A percentile compares a stretch with the other conserved stretches of the same genome.
Evolutionary conservation across 1,140 invertebrate species (phyloP).

Genomic region (Bombus breviceps): DNA sequence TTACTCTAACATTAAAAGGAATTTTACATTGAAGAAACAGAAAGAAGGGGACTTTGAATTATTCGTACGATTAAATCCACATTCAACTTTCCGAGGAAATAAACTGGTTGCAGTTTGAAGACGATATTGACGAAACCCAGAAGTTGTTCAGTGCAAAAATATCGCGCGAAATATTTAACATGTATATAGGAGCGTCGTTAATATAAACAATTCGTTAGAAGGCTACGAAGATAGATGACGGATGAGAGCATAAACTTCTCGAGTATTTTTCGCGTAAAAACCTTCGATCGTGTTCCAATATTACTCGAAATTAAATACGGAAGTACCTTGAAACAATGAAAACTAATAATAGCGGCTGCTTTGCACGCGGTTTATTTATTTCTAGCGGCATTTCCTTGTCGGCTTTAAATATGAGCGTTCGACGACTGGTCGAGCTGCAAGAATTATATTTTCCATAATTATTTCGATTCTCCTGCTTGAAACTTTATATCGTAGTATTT

Average conservation of each 20-base stretch:
- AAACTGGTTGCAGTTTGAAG: conserved; percentile 6
- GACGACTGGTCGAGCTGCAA: too few relatives aligned
- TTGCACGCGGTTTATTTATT: neutral
- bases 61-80: neutral
- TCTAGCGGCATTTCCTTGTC: neutral
- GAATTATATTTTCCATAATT: neutral
- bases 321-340: neutral
- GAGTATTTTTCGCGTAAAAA: neutral
- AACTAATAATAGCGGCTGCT: conserved; percentile 6
- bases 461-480: neutral
- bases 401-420: neutral
- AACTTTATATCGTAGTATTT: neutral
- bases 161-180: neutral
- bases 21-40: neutral
- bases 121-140: neutral
- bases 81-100: too few relatives aligned
- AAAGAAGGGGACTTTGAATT: neutral
- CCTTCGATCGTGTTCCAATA: conserved; percentile 6
- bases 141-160: conserved; percentile 3
- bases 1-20: neutral
- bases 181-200: too few relatives aligned
- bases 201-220: neutral
- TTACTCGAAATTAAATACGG: conserved; percentile 15
- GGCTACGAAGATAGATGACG: neutral
- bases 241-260: neutral